Evolutionary conservation across 2,113 vertebrate species (phyloP).

Genomic region (Anguilla japonica): DNA sequence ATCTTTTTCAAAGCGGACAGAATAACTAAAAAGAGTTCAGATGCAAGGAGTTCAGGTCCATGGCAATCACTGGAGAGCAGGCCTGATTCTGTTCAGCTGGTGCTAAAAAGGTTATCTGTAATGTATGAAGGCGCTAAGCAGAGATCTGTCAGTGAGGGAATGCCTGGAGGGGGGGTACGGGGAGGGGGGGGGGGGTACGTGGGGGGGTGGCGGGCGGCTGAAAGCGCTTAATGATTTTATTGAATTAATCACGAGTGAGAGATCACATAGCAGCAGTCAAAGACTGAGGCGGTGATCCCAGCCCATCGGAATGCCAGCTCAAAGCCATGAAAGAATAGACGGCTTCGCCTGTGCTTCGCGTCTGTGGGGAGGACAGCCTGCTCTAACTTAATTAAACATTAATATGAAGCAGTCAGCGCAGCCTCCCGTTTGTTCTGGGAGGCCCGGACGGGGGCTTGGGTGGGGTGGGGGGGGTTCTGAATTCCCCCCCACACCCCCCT

Average conservation of each 20-base stretch:
- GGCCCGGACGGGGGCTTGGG: slow-evolving; percentile 18
- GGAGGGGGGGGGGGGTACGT: not conserved
- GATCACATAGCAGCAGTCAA: slow-evolving; percentile 47
- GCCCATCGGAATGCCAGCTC: slow-evolving; percentile 54
- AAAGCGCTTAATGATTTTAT: slow-evolving; percentile 62
- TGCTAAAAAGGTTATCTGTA: slow-evolving; percentile 55
- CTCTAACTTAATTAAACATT: slow-evolving; percentile 74
- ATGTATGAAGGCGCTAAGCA: slow-evolving; percentile 63
- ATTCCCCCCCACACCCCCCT: not conserved
- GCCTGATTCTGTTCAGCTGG: slow-evolving; percentile 48
- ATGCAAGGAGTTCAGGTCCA: slow-evolving; percentile 37
- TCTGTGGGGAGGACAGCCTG: slow-evolving; percentile 31
- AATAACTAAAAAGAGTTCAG: slow-evolving; percentile 45
- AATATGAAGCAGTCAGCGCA: slow-evolving; percentile 72
- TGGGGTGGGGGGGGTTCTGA: not conserved
- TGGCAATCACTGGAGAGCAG: slow-evolving; percentile 31
- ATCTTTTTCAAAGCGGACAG: slow-evolving; percentile 4
- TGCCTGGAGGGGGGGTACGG: slow-evolving; percentile 30
- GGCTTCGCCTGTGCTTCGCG: slow-evolving; percentile 62
- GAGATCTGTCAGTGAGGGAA: slow-evolving; percentile 58
- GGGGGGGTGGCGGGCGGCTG: slow-evolving; percentile 1
- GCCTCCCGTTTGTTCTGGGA: slow-evolving; percentile 45
- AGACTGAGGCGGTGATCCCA: slow-evolving; percentile 56
- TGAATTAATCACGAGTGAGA: slow-evolving; percentile 65
- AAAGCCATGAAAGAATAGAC: slow-evolving; percentile 64